A percentile compares a stretch with the other conserved stretches of the same genome.
Conservation (phyloP, 1,140 invertebrate genomes). For the Tetraneura akinire region DNA sequence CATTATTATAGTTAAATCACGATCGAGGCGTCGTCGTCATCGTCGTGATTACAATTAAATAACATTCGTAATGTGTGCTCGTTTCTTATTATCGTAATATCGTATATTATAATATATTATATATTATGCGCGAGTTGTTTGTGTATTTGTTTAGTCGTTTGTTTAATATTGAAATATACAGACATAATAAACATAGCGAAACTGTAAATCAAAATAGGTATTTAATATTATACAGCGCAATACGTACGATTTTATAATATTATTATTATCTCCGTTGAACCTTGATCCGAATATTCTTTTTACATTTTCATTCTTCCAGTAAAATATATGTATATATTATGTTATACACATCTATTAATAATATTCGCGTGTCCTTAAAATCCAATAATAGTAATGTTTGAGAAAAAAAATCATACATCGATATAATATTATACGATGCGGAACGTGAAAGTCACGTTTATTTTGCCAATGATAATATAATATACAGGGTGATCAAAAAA, state of each 20-base stretch:
- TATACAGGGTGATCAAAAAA: no score
- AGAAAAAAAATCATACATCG: neutral
- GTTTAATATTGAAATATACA: no score
- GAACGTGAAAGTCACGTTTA: conserved; percentile 28
- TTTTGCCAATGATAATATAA: no score
- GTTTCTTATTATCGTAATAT: neutral
- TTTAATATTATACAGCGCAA: no score
- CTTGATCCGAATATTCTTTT: conserved; percentile 26
- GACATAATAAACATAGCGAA: no score
- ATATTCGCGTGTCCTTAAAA: conserved; percentile 23
- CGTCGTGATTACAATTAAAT: conserved; percentile 18
- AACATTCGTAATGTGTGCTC: neutral
- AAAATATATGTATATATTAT: neutral
- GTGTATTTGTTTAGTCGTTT: neutral
- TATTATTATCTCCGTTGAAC: conserved; percentile 12
- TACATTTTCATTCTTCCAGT: neutral
- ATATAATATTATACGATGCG: neutral
- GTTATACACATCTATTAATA: no score
- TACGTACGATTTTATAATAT: no score
- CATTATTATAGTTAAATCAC: neutral
- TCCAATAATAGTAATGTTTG: neutral
- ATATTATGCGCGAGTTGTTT: neutral
- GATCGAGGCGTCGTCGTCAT: neutral
- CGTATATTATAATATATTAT: neutral
- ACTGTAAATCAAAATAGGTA: no score